phyloP scores from a whole-genome alignment of 2,888 invertebrate genomes.

The Agrotis segetum region DNA sequence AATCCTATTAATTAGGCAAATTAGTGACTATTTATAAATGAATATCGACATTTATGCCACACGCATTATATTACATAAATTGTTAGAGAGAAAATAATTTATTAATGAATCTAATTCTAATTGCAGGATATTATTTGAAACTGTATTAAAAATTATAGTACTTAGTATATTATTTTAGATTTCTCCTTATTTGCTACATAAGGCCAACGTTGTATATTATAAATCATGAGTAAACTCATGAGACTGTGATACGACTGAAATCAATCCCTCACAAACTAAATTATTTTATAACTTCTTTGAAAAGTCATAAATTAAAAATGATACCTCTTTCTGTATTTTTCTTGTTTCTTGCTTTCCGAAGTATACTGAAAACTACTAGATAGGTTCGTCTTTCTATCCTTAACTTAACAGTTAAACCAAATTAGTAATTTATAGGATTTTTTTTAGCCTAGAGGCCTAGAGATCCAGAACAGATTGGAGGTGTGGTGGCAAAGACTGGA shows the following conservation, averaged over 20 bases:
- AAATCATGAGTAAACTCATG: not conserved
- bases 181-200: not conserved
- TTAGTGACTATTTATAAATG: constrained; percentile 17
- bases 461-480: too few species aligned
- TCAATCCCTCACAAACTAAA: too few species aligned
- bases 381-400: not conserved
- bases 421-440: not conserved
- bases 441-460: too few species aligned
- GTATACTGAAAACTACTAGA: not conserved
- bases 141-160: not conserved
- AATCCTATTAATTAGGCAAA: constrained; percentile 5
- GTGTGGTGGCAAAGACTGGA: too few species aligned
- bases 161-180: not conserved
- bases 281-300: too few species aligned
- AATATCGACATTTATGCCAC: not conserved
- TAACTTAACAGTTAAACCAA: not conserved
- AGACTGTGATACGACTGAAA: too few species aligned
- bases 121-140: not conserved
- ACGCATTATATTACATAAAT: too few species aligned
- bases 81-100: too few species aligned
- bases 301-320: too few species aligned
- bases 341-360: not conserved
- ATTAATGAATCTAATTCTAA: not conserved
- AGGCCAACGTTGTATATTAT: not conserved
- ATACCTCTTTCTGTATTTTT: too few species aligned